Base-by-base conservation (phyloP, 2,113 vertebrate genomes). In the Scytalopus superciliaris region DNA sequence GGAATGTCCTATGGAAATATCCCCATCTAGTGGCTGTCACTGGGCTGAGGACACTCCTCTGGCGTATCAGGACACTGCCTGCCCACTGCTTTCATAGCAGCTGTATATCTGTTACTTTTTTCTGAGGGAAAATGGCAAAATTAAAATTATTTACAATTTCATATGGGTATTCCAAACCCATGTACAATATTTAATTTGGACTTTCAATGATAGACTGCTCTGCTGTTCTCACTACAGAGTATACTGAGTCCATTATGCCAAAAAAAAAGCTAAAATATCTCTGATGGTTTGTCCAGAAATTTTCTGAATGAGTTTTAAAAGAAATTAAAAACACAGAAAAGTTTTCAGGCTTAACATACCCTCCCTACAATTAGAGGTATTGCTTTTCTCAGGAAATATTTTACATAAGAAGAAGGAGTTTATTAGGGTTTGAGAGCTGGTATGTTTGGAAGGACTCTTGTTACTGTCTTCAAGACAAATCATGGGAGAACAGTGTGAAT, bases 11-110 rank as follows among this genome's bases (percentile, higher is more conserved):
- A 2, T 39, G 96, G 60, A 72, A 91, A 96, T 90, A 97, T 57
- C 94, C 59, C 97, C 98, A 96, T 87, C 98, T 97, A 91, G 97
- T 94, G 98, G 95, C 47, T 22, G 76, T 87, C 64, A 33, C 28
- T 15, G 47, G 33, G 80, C 62, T 53, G 14, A 30, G n/a, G 75
- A 50, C 25, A 6, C 14, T 39, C 23, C 49, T 76, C 35, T 44
- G 59, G 9, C 12, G 0, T 23, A 35, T 12, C 39, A 12, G 31
- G 19, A 24, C 47, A 8, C 6, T 30, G 35, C 27, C 10, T 28
- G 44, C 6, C 31, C 25, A 1, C 63, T 31, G 14, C 6, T 40
- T 15, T 14, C 19, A 19, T 9, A 47, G 60, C n/a, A 45, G 52
- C 3, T 53, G 50, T 17, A 37, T 27, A 47, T 16, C 49, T 37